Percentiles rank a stretch among this genome's conserved stretches.
Evolutionary conservation across 2,113 vertebrate genomes (phyloP).

Genomic region (Trachemys scripta): DNA sequence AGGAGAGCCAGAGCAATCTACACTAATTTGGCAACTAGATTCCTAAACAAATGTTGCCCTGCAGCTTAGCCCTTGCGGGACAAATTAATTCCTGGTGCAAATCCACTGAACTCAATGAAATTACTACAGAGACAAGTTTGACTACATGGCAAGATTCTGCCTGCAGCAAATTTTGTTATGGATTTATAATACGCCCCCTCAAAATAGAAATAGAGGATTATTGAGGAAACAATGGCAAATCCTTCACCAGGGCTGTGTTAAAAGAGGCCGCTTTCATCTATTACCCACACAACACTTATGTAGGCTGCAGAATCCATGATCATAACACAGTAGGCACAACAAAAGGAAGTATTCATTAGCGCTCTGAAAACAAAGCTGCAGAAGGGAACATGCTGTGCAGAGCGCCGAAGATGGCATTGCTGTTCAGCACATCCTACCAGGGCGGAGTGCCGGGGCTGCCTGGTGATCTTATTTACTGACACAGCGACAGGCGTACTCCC

Average conservation of each 20-base stretch:
- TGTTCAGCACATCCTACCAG: not conserved
- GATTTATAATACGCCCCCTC: rapidly evolving
- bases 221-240: not conserved
- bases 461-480: not conserved
- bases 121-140: rapidly evolving
- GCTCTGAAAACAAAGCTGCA: not conserved
- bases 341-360: not conserved
- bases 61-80: not conserved
- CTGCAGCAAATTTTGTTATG: rapidly evolving
- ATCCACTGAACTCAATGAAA: not conserved
- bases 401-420: not conserved
- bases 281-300: rapidly evolving
- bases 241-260: rapidly evolving
- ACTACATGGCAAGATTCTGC: rapidly evolving
- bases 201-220: not conserved
- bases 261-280: not conserved
- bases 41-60: rapidly evolving
- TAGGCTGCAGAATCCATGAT: rapidly evolving
- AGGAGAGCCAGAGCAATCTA: too few species aligned
- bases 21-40: not conserved
- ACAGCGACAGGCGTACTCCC: not conserved
- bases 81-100: rapidly evolving
- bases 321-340: rapidly evolving
- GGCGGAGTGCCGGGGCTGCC: not conserved
- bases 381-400: rapidly evolving